A percentile compares a stretch with the other conserved stretches of the same genome.
phyloP scores from a whole-genome alignment of 2,888 invertebrate genomes.

The Choristoneura rosaceana region DNA sequence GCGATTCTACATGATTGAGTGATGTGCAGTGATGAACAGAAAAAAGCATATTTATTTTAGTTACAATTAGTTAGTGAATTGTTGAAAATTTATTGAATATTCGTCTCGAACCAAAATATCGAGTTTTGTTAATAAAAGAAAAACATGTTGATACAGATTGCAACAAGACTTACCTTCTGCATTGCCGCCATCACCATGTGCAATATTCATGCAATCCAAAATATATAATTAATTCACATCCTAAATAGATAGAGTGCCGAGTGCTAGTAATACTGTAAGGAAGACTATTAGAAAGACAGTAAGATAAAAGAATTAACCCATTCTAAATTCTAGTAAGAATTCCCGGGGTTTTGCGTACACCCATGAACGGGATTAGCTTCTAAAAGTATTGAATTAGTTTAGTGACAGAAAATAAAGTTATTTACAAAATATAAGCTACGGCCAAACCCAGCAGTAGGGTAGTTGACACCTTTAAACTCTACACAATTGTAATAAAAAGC shows the following conservation, averaged over 20 bases:
- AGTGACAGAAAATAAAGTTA: neutral
- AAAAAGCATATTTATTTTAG: neutral
- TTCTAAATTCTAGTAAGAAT: too few relatives aligned
- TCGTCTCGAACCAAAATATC: neutral
- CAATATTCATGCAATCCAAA: conserved; percentile 73
- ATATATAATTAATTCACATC: conserved; percentile 43
- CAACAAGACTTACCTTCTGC: conserved; percentile 73
- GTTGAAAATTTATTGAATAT: neutral
- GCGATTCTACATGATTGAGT: neutral
- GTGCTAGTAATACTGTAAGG: neutral
- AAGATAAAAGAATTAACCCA: too few relatives aligned
- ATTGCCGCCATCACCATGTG: conserved; percentile 76
- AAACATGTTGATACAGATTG: conserved; percentile 46
- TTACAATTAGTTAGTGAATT: neutral
- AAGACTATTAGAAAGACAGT: too few relatives aligned
- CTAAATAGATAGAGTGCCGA: neutral
- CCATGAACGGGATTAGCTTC: too few relatives aligned
- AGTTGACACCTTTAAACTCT: too few relatives aligned
- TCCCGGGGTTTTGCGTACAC: too few relatives aligned
- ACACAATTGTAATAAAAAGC: too few relatives aligned
- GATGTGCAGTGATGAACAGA: too few relatives aligned
- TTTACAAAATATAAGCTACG: neutral
- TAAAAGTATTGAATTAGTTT: too few relatives aligned
- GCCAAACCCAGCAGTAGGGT: too few relatives aligned
- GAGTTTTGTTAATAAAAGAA: neutral